phyloP scores from a whole-genome alignment of 2,113 vertebrate species.

The Mus pahari region DNA sequence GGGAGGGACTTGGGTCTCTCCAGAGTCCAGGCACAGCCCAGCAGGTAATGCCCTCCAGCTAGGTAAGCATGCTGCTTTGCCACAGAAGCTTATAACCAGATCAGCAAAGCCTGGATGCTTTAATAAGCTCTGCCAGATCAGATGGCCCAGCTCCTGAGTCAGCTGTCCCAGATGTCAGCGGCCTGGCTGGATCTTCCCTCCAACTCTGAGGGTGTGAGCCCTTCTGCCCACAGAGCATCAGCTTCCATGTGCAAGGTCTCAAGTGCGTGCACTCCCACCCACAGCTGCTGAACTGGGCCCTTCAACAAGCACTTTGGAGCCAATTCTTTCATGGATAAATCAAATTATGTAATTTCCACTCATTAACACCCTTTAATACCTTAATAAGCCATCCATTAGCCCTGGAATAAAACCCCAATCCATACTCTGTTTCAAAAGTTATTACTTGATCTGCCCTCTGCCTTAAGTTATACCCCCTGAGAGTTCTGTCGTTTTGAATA shows the following conservation, averaged over 20 bases:
- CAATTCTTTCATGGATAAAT: not conserved
- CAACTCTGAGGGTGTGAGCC: not conserved
- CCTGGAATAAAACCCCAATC: not conserved
- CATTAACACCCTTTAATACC: not conserved
- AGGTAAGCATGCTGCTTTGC: not conserved
- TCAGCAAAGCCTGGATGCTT: not conserved
- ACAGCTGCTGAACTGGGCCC: not conserved
- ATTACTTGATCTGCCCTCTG: not conserved
- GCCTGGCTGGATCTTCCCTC: not conserved
- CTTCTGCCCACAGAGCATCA: not conserved
- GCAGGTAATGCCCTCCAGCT: not conserved
- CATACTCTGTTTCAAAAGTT: not conserved
- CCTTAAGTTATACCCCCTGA: not conserved
- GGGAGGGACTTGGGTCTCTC: not conserved
- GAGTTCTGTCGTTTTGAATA: not conserved
- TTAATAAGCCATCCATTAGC: not conserved
- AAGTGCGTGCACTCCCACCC: not conserved
- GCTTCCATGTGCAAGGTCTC: accelerated
- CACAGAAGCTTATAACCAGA: not conserved
- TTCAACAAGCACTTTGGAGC: not conserved
- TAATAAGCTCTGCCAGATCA: not conserved
- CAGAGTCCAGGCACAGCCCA: not conserved
- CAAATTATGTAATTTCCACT: not conserved
- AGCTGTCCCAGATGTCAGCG: not conserved
- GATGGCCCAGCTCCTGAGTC: not conserved